phyloP scores from a whole-genome alignment of 2,113 vertebrate species.

The Telmatochromis sp. region DNA sequence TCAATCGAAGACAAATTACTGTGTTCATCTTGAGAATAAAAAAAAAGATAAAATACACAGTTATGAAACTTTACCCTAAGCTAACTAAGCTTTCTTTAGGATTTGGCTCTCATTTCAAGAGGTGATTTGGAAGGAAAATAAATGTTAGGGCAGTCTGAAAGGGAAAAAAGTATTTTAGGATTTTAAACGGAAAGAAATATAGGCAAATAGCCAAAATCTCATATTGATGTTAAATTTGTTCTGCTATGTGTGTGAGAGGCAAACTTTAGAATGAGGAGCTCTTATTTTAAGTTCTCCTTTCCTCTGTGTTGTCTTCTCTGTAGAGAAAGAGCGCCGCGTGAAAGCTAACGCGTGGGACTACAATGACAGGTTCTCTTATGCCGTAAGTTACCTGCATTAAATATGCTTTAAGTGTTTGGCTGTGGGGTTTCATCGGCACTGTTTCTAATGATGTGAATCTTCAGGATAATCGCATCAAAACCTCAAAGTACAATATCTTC shows the following conservation, averaged over 20 bases:
- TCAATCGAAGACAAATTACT: background rate
- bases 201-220: background rate
- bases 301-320: background rate
- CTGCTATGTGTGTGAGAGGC: background rate
- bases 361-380: conserved; percentile 80
- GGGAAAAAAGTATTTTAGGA: background rate
- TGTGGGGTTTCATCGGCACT: background rate
- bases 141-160: background rate
- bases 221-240: background rate
- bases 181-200: background rate
- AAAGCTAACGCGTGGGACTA: conserved; percentile 81
- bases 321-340: conserved; percentile 80
- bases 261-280: background rate
- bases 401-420: background rate
- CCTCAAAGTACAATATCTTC: conserved; percentile 89
- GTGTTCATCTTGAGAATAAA: background rate
- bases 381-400: conserved; percentile 67
- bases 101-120: background rate
- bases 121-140: background rate
- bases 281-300: background rate
- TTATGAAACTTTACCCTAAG: background rate
- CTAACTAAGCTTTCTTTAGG: background rate
- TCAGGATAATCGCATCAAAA: conserved; percentile 77
- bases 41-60: background rate
- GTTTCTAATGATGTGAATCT: background rate